These are phyloP conservation scores for Phalacrocorax carbo DNA, from an alignment of 2,113 vertebrate genomes.

Conservation along the genomic window DNA sequence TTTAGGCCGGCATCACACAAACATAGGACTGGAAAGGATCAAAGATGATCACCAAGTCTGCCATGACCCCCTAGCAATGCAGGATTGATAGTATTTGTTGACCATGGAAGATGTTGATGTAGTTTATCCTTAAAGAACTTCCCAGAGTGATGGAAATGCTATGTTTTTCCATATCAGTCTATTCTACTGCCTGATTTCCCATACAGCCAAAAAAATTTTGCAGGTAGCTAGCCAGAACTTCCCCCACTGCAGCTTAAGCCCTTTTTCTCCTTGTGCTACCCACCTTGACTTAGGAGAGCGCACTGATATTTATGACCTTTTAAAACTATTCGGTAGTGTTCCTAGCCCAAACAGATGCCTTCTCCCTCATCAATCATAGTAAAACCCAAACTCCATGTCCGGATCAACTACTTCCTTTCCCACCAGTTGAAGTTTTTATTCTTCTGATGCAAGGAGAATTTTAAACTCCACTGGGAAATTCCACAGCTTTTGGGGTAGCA, in stretches of 20 bases:
- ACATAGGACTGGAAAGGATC: background rate
- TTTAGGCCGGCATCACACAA: background rate
- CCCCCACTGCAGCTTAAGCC: background rate
- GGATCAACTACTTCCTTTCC: background rate
- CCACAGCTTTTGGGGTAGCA: background rate
- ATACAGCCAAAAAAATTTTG: background rate
- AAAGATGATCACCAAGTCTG: background rate
- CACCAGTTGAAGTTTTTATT: background rate
- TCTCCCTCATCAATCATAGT: background rate
- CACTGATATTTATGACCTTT: background rate
- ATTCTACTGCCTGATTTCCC: background rate
- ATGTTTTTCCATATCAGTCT: rapidly evolving
- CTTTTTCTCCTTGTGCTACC: background rate
- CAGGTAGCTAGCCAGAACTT: background rate
- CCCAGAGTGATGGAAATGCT: background rate
- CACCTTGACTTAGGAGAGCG: background rate
- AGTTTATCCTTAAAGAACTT: background rate
- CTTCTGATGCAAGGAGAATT: background rate
- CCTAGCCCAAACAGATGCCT: background rate
- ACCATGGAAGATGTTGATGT: background rate
- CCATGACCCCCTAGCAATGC: background rate
- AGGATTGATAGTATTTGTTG: background rate
- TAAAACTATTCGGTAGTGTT: background rate
- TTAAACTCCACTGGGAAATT: background rate
- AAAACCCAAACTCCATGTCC: background rate